Evolutionary conservation across 2,797 vertebrate species (phyloP).

Genomic region (Pristis pectinata): DNA sequence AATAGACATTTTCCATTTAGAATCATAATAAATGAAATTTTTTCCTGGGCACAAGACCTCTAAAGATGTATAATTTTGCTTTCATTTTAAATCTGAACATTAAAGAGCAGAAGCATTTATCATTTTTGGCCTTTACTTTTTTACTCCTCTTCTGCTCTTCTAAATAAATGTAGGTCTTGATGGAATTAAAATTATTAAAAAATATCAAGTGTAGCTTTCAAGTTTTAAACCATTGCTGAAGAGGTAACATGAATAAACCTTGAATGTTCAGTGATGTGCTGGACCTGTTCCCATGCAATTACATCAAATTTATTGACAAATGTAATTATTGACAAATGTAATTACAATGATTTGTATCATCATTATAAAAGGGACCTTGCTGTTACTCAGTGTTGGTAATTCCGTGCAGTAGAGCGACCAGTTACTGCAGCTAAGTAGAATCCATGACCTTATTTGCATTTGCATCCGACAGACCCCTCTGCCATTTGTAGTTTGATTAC

Average conservation of each 20-base stretch:
- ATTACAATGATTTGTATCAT: not conserved
- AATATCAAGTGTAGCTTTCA: not conserved
- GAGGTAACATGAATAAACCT: not conserved
- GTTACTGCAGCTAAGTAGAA: not conserved
- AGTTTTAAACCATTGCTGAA: not conserved
- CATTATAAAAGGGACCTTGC: not conserved
- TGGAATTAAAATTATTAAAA: not conserved
- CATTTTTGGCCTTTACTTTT: not conserved
- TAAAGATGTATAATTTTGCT: not conserved
- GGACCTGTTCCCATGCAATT: not conserved
- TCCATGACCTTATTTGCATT: not conserved
- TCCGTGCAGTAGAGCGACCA: not conserved
- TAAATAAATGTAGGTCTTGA: not conserved
- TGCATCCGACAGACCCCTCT: not conserved
- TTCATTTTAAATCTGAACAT: not conserved
- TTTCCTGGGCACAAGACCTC: not conserved
- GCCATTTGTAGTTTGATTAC: not conserved
- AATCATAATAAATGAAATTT: not conserved
- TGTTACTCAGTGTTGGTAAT: not conserved
- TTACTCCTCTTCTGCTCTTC: not conserved
- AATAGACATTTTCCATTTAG: not conserved
- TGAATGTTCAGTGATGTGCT: not conserved
- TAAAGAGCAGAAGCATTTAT: not conserved
- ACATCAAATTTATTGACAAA: conserved; percentile 8
- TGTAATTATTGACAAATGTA: not conserved